A percentile compares a stretch with the other conserved stretches of the same genome.
Conservation (phyloP, 2,797 vertebrate genomes). For the Chaunax sp. region DNA sequence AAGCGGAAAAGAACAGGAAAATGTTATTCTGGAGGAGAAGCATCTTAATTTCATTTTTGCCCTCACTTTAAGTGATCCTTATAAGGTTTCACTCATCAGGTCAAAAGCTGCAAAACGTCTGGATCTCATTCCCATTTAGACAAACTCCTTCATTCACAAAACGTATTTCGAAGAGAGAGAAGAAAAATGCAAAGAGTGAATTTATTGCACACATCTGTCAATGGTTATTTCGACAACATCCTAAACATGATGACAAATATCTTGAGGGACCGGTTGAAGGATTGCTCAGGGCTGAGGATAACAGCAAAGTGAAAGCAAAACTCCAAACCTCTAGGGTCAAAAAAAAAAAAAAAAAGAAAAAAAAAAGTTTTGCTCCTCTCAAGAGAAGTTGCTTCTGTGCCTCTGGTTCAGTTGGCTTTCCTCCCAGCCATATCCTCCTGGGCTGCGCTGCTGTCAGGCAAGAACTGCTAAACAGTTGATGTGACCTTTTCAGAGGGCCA, state of each 20-base stretch:
- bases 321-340: no score
- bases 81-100: background rate
- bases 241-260: slow-evolving; percentile 24
- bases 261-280: background rate
- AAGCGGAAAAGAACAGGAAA: background rate
- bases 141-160: no score
- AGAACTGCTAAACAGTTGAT: slow-evolving; percentile 66
- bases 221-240: slow-evolving; percentile 34
- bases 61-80: background rate
- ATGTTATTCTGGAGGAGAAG: no score
- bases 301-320: slow-evolving; percentile 19
- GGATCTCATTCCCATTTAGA: no score
- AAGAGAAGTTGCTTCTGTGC: slow-evolving; percentile 13
- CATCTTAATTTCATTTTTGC: background rate
- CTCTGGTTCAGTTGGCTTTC: slow-evolving; percentile 38
- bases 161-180: no score
- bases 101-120: no score
- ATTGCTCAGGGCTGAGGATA: slow-evolving; percentile 6
- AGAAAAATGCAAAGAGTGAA: slow-evolving; percentile 7
- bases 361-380: slow-evolving; percentile 22
- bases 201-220: slow-evolving; percentile 36
- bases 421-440: slow-evolving; percentile 48
- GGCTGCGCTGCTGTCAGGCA: slow-evolving; percentile 48
- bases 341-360: no score
- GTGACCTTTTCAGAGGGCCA: slow-evolving; percentile 74